Evolutionary conservation across 64 coral and sea anemone genomes (phyloP).

Genomic region (Acropora tenuis): DNA sequence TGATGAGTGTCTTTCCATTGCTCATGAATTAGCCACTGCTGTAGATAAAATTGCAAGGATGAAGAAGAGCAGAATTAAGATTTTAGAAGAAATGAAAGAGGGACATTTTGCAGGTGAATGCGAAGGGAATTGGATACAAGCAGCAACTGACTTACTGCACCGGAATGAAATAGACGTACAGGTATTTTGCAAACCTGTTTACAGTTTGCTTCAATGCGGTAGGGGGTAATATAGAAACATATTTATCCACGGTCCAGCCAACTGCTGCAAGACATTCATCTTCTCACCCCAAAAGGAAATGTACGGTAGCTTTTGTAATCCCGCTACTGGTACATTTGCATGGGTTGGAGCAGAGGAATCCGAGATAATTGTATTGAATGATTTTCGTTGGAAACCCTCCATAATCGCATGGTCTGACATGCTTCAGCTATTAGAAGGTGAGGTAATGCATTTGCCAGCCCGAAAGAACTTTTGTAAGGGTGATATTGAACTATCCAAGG

Average conservation of each 20-base stretch:
- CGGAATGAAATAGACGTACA: conserved; percentile 16
- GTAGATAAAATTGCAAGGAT: neutral
- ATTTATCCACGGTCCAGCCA: conserved; percentile 53
- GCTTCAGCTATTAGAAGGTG: neutral
- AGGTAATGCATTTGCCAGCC: conserved; percentile 26
- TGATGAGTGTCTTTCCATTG: neutral
- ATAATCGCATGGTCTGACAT: neutral
- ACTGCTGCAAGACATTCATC: conserved; percentile 65
- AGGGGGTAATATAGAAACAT: conserved; percentile 64
- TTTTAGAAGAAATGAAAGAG: conserved; percentile 20
- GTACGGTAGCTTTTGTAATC: conserved; percentile 56
- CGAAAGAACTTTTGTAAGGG: conserved; percentile 28
- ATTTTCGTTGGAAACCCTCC: too few relatives aligned
- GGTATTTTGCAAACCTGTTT: conserved; percentile 38
- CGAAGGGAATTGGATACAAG: conserved; percentile 22
- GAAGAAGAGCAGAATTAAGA: conserved; percentile 33
- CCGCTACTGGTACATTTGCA: conserved; percentile 56
- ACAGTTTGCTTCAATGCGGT: neutral
- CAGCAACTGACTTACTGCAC: conserved; percentile 3
- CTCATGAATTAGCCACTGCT: conserved; percentile 2
- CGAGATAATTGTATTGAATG: too few relatives aligned
- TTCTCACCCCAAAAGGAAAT: conserved; percentile 43
- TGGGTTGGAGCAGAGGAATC: too few relatives aligned
- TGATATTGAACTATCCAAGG: too few relatives aligned
- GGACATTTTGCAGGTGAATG: conserved; percentile 28